These are phyloP conservation scores for Conus betulinus DNA, from an alignment of 1,140 invertebrate species.

Conservation along the genomic window DNA sequence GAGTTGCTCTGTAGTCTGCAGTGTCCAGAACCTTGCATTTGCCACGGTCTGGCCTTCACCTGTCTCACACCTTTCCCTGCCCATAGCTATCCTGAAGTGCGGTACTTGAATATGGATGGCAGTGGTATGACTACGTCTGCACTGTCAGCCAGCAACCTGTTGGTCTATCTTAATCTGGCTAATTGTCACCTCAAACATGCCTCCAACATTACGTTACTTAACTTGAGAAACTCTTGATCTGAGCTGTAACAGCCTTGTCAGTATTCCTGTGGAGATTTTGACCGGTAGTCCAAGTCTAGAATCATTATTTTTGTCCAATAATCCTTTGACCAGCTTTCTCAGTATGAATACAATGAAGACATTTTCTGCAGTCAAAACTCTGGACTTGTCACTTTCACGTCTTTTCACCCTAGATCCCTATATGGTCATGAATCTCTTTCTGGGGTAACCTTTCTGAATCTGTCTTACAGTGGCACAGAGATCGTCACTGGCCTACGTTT, in stretches of 20 bases:
- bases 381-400: background rate
- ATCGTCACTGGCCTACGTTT: background rate
- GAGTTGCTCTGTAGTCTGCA: conserved; percentile 30
- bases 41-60: conserved; percentile 28
- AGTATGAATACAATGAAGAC: background rate
- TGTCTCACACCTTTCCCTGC: background rate
- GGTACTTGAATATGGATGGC: background rate
- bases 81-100: background rate
- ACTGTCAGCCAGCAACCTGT: background rate
- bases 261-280: background rate
- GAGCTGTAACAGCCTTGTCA: background rate
- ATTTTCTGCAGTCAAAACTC: background rate
- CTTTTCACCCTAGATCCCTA: background rate
- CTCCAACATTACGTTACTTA: background rate
- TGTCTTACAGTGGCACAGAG: background rate
- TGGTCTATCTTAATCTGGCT: conserved; percentile 31
- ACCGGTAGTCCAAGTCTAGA: background rate
- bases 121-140: background rate
- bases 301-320: conserved; percentile 31
- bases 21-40: conserved; percentile 25
- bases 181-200: background rate
- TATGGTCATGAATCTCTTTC: background rate
- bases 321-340: conserved; percentile 39
- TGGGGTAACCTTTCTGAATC: background rate
- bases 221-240: conserved; percentile 29